A percentile compares a stretch with the other conserved stretches of the same genome.
These are phyloP conservation scores for Sphyrna mokarran DNA, from an alignment of 2,113 vertebrate species.

Conservation along the genomic window DNA sequence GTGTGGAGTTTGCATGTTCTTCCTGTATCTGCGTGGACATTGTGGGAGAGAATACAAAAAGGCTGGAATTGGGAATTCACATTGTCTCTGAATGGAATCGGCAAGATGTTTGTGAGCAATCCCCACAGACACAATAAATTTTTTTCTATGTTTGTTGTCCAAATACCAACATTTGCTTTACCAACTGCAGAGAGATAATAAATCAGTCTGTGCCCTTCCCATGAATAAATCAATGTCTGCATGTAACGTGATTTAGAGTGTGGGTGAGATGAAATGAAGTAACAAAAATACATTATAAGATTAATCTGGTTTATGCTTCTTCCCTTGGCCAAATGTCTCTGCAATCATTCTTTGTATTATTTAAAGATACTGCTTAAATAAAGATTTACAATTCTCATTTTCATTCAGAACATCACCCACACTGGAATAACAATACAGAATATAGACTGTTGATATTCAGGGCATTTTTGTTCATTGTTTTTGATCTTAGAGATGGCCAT, in stretches of 20 bases:
- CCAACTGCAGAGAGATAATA: neutral
- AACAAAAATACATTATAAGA: neutral
- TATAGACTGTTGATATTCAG: neutral
- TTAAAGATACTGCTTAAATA: neutral
- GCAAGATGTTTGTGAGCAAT: neutral
- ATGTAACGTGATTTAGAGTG: neutral
- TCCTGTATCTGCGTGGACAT: too few species aligned
- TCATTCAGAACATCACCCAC: neutral
- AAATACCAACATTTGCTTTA: neutral
- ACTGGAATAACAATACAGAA: neutral
- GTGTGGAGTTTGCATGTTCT: too few species aligned
- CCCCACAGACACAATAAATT: neutral
- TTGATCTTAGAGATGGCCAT: neutral
- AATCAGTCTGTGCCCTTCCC: neutral
- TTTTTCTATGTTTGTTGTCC: neutral
- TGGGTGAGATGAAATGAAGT: neutral
- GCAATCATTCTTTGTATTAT: neutral
- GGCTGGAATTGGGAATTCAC: neutral
- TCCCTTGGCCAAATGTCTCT: neutral
- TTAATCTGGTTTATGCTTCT: neutral
- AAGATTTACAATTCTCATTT: neutral
- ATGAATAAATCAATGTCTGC: neutral
- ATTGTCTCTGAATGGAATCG: neutral
- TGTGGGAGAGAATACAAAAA: too few species aligned
- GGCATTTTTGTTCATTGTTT: neutral